A percentile compares a stretch with the other conserved stretches of the same genome.
These are phyloP conservation scores for Oikopleura albicans DNA, from an alignment of 23 tunicate genomes.

Conservation along the genomic window DNA sequence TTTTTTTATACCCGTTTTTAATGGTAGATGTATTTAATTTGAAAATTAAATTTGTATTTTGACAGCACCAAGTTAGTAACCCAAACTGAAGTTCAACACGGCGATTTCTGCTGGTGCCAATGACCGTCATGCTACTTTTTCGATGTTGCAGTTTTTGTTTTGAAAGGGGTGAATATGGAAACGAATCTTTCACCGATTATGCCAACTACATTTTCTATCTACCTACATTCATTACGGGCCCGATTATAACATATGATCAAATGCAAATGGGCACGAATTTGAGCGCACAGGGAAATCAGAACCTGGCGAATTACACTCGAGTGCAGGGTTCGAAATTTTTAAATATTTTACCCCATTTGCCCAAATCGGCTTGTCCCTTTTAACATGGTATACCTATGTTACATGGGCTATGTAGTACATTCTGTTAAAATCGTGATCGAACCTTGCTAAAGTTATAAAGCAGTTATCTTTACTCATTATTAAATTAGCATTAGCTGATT, in stretches of 20 bases:
- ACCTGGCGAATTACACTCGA: no score
- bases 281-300: no score
- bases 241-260: conserved; percentile 34
- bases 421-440: neutral
- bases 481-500: neutral
- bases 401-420: neutral
- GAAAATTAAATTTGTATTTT: neutral
- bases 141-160: neutral
- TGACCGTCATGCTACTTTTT: neutral
- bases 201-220: conserved; percentile 30
- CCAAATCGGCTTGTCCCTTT: no score
- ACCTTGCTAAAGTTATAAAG: neutral
- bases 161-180: no score
- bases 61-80: neutral
- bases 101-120: neutral
- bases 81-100: neutral
- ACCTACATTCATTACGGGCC: conserved; percentile 41
- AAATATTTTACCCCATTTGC: no score
- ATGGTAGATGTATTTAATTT: no score
- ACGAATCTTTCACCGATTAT: neutral
- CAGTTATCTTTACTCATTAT: neutral
- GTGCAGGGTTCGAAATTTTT: no score
- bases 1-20: no score
- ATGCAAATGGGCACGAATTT: neutral
- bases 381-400: no score